Base-by-base conservation (phyloP, 1,140 invertebrate species). In the Caligus rogercresseyi region DNA sequence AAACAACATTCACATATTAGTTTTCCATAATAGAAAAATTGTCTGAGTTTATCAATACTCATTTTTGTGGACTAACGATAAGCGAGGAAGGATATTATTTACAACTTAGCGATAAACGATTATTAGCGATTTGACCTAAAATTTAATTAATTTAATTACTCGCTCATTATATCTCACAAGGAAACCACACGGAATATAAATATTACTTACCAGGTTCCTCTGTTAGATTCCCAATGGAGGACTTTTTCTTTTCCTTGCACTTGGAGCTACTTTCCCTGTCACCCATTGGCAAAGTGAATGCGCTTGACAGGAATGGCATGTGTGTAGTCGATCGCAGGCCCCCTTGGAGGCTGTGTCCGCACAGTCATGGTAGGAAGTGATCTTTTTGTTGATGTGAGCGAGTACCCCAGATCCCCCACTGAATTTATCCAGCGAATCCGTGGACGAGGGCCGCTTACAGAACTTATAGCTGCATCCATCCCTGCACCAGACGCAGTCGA, bases 401-500 rank as follows among this genome's bases (percentile, higher is more conserved):
- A 62, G 43, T 19, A 25, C 21, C 1, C 25, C 51, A 11, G 31
- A 11, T 43, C 31, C 31, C n/a, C 31, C n/a, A n/a, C n/a, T 43
- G n/a, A 43, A 43, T 43, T 43, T n/a, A 7, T 43, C 31, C 7
- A 43, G 31, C 7, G 31, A 43, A 43, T 43, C 31, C n/a, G 31
- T 43, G n/a, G 16, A 53, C 24, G 43, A 62, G 60, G 19, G 31
- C n/a, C 31, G 7, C n/a, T 43, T 58, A 21, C 56, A 64, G 1
- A 19, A 20, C 7, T 55, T 26, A n/a, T 23, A 56, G 11, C 25
- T 56, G 67, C 78, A 78, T 16, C 67, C 67, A 52, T 70, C 68
- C n/a, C 73, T 72, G 70, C 87, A 89, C 84, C 87, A 91, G 0
- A 84, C 80, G 74, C 87, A 91, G 19, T 79, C 78, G 52, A 80